Evolutionary conservation across 1,140 invertebrate species (phyloP).

Genomic region (Gerris buenoi): DNA sequence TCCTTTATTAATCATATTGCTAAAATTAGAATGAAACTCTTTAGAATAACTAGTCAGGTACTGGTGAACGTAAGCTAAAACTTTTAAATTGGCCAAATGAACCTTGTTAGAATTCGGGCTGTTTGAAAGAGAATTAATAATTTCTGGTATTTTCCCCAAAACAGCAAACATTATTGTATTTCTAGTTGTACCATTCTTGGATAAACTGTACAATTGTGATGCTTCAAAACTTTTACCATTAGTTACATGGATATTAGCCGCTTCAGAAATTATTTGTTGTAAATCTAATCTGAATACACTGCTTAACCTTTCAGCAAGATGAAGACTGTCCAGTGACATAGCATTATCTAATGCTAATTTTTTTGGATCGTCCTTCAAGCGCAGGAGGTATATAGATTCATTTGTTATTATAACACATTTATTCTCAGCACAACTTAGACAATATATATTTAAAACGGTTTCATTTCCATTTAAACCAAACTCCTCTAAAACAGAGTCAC

Average conservation of each 20-base stretch:
- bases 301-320: constrained; percentile 39
- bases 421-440: constrained; percentile 4
- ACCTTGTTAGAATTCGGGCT: constrained; percentile 43
- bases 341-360: constrained; percentile 49
- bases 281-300: constrained; percentile 47
- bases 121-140: constrained; percentile 36
- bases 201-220: constrained; percentile 52
- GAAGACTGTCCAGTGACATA: constrained; percentile 36
- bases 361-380: constrained; percentile 26
- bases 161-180: constrained; percentile 47
- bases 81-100: constrained; percentile 38
- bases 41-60: constrained; percentile 50
- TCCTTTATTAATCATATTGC: constrained; percentile 49
- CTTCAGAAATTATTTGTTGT: constrained; percentile 51
- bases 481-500: constrained; percentile 5
- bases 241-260: constrained; percentile 50
- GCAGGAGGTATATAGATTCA: constrained; percentile 46
- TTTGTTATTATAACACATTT: constrained; percentile 52
- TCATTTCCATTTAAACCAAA: constrained; percentile 6
- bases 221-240: constrained; percentile 47
- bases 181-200: constrained; percentile 37
- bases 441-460: constrained; percentile 4
- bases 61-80: constrained; percentile 12
- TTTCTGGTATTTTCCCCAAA: constrained; percentile 34
- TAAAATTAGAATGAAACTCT: constrained; percentile 32